phyloP scores from a whole-genome alignment of 1,140 invertebrate species.

The Trichonephila inaurata region DNA sequence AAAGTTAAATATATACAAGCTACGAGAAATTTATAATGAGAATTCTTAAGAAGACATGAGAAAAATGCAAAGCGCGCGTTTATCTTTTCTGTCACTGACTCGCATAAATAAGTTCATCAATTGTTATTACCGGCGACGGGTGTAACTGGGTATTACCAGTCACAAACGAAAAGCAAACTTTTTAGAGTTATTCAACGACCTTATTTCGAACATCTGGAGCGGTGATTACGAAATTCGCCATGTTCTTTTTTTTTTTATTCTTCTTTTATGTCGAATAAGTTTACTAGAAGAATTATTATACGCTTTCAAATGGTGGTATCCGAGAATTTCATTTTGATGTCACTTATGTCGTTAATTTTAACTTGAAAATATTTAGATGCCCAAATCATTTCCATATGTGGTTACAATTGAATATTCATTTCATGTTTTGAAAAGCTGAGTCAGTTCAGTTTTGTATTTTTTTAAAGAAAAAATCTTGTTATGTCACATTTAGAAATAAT shows the following conservation, averaged over 20 bases:
- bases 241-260: not conserved
- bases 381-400: not conserved
- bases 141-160: not conserved
- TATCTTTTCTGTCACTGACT: not conserved
- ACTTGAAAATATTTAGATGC: not conserved
- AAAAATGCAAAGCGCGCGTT: not conserved
- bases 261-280: not conserved
- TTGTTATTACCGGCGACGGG: slow-evolving; percentile 11
- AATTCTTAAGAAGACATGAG: not conserved
- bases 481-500: too few species aligned
- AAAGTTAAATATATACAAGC: not conserved
- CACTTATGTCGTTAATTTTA: not conserved
- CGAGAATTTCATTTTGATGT: not conserved
- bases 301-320: not conserved
- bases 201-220: slow-evolving; percentile 30
- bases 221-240: not conserved
- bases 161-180: not conserved
- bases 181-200: slow-evolving; percentile 22
- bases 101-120: not conserved
- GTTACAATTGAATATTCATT: not conserved
- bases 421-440: not conserved
- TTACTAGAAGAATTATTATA: not conserved
- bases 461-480: too few species aligned
- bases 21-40: not conserved
- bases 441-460: too few species aligned